phyloP scores from a whole-genome alignment of 1,140 invertebrate species.

The Drosophila ananassae region DNA sequence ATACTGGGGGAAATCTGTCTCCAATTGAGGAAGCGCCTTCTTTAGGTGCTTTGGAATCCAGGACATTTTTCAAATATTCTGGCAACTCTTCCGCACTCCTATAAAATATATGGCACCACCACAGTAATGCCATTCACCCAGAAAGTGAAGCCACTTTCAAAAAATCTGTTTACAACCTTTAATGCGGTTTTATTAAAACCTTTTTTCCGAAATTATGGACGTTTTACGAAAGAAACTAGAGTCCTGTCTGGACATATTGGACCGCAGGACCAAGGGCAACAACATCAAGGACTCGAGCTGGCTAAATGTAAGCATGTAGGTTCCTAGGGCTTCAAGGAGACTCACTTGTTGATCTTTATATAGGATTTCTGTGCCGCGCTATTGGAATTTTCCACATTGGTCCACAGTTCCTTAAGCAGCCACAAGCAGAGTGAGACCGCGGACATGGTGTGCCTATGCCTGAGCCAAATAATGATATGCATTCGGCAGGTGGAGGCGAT shows the following conservation, averaged over 20 bases:
- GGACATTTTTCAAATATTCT: too few relatives aligned
- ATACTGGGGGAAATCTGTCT: too few relatives aligned
- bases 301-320: slow-evolving; percentile 48
- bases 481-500: slow-evolving; percentile 66
- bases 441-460: slow-evolving; percentile 67
- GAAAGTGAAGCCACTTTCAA: slow-evolving; percentile 53
- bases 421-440: slow-evolving; percentile 33
- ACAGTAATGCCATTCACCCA: slow-evolving; percentile 6
- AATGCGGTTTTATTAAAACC: slow-evolving; percentile 8
- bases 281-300: slow-evolving; percentile 34
- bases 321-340: neutral
- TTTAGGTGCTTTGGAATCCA: too few relatives aligned
- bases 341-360: slow-evolving; percentile 21
- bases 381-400: slow-evolving; percentile 45
- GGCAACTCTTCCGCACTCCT: too few relatives aligned
- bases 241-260: slow-evolving; percentile 39
- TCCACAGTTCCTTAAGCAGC: slow-evolving; percentile 50
- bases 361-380: slow-evolving; percentile 74
- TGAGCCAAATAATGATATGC: slow-evolving; percentile 74
- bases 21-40: too few relatives aligned
- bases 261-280: slow-evolving; percentile 2
- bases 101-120: neutral
- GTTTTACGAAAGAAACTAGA: slow-evolving; percentile 45
- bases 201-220: slow-evolving; percentile 37
- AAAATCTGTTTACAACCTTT: slow-evolving; percentile 44